Conservation (phyloP, 1,140 invertebrate species). For the Heliconius hewitsoni region DNA sequence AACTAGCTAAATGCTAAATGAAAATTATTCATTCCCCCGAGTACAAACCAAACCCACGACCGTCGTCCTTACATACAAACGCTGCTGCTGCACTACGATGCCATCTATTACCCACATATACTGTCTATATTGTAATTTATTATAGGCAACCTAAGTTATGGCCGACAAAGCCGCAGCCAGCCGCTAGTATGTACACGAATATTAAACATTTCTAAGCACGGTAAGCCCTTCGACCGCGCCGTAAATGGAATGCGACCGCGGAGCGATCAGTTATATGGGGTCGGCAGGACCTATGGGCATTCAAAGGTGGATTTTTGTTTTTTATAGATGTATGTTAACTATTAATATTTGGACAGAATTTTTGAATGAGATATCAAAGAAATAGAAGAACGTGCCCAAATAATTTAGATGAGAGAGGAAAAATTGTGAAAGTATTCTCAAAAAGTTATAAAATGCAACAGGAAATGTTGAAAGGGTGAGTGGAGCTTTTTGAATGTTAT, state of each 20-base stretch:
- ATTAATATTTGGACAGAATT: background rate
- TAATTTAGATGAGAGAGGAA: background rate
- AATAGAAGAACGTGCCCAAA: background rate
- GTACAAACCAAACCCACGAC: background rate
- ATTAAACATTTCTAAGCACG: conserved; percentile 30
- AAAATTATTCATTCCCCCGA: background rate
- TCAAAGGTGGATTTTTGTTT: background rate
- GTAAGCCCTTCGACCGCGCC: conserved; percentile 31
- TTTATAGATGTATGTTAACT: background rate
- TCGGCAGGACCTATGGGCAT: background rate
- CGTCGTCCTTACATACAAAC: background rate
- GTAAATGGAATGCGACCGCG: conserved; percentile 41
- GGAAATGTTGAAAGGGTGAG: too few relatives aligned
- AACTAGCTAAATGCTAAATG: background rate
- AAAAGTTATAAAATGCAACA: background rate
- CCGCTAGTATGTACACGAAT: conserved; percentile 13
- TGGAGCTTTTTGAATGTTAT: too few relatives aligned
- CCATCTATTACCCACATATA: background rate
- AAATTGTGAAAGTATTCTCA: background rate
- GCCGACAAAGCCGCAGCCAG: conserved; percentile 11
- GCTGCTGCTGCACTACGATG: background rate
- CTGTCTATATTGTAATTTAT: background rate
- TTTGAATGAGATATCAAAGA: background rate
- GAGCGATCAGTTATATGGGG: conserved; percentile 35
- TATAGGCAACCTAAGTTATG: conserved; percentile 6